Conservation (phyloP, 2,888 invertebrate species). For the Aphidius colemani region DNA sequence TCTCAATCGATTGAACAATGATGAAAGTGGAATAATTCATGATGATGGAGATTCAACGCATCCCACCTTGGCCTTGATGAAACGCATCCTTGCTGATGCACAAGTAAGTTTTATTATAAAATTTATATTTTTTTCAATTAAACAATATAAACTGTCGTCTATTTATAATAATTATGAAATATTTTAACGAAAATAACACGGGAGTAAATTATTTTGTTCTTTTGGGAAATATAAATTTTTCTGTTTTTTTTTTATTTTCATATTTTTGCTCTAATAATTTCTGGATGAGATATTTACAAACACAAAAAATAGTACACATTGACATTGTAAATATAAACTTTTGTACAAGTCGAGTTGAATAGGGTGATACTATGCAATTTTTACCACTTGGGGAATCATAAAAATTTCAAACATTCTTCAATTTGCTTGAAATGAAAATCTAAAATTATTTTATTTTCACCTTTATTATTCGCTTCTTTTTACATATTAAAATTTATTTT, state of each 20-base stretch:
- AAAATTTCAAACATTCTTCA: slow-evolving; percentile 11
- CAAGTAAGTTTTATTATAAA: slow-evolving; percentile 65
- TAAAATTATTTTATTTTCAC: background rate
- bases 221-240: background rate
- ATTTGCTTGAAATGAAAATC: background rate
- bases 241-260: slow-evolving; percentile 1
- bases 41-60: slow-evolving; percentile 60
- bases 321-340: background rate
- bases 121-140: too few relatives aligned
- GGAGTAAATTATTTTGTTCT: background rate
- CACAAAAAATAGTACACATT: slow-evolving; percentile 2
- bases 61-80: slow-evolving; percentile 85
- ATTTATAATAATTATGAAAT: too few relatives aligned
- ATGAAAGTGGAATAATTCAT: slow-evolving; percentile 54
- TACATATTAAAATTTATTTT: too few relatives aligned
- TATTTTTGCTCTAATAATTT: slow-evolving; percentile 25
- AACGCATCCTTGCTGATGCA: slow-evolving; percentile 84
- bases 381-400: slow-evolving; percentile 3
- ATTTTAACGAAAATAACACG: background rate
- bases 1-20: slow-evolving; percentile 52
- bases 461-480: too few relatives aligned
- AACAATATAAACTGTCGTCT: too few relatives aligned
- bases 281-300: slow-evolving; percentile 1
- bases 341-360: background rate
- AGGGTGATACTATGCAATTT: background rate